These are phyloP conservation scores for Lampris incognitus DNA, from an alignment of 2,113 vertebrate species.

Conservation along the genomic window DNA sequence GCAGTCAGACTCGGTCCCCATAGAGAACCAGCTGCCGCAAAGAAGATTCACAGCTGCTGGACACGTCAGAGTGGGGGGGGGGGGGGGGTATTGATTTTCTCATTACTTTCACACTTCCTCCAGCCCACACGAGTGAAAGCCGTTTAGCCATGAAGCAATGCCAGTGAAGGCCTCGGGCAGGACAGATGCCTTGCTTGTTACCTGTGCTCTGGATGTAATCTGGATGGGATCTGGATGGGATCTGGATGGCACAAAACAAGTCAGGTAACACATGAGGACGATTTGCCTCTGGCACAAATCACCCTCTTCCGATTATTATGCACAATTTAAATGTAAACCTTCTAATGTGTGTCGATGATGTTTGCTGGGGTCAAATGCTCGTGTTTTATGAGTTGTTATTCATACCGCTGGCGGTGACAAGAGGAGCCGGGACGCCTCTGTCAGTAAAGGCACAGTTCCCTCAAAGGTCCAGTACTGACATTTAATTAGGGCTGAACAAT, in stretches of 20 bases:
- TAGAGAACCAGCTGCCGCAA: constrained; percentile 12
- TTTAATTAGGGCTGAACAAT: too few species aligned
- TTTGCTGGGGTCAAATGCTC: too few species aligned
- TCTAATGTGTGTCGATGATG: too few species aligned
- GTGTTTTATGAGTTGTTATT: too few species aligned
- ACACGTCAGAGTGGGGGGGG: background rate
- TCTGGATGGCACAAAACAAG: background rate
- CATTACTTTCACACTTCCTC: constrained; percentile 15
- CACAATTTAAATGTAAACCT: too few species aligned
- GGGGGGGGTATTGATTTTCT: constrained; percentile 10
- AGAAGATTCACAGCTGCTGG: background rate
- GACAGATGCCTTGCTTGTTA: background rate
- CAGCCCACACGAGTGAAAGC: background rate
- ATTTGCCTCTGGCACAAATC: too few species aligned
- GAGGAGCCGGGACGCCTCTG: too few species aligned
- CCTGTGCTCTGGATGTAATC: background rate
- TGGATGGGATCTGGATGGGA: background rate
- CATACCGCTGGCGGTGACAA: too few species aligned
- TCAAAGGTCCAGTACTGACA: too few species aligned
- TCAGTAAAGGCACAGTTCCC: too few species aligned
- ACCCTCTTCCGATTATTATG: too few species aligned
- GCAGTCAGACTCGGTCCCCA: constrained; percentile 17
- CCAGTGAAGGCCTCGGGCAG: background rate
- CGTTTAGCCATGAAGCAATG: background rate
- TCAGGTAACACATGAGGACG: too few species aligned